Conservation (phyloP, 2,113 vertebrate species). For the Spea multiplicata region DNA sequence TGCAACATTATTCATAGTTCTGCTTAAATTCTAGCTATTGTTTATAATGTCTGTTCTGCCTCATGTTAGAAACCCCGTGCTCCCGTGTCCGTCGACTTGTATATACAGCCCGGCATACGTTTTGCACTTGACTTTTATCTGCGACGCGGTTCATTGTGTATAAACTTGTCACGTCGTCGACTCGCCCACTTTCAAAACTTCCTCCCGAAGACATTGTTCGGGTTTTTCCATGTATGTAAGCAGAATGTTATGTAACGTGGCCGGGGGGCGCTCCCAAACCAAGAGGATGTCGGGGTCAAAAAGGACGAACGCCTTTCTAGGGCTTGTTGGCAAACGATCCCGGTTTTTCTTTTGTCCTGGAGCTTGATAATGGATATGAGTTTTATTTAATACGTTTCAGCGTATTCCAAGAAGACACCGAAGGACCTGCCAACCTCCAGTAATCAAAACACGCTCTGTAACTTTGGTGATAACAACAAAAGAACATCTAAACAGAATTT, state of each 20-base stretch:
- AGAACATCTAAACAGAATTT: too few relatives aligned
- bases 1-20: too few relatives aligned
- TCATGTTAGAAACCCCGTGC: neutral
- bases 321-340: constrained; percentile 28
- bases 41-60: too few relatives aligned
- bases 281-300: constrained; percentile 31
- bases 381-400: constrained; percentile 16
- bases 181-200: constrained; percentile 43
- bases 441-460: neutral
- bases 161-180: constrained; percentile 48
- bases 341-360: constrained; percentile 29
- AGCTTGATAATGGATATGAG: constrained; percentile 24
- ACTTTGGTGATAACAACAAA: neutral
- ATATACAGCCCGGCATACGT: neutral
- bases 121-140: constrained; percentile 18
- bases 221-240: constrained; percentile 50
- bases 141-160: constrained; percentile 5
- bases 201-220: constrained; percentile 63
- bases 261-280: constrained; percentile 24
- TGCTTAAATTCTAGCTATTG: too few relatives aligned
- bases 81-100: neutral
- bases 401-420: neutral
- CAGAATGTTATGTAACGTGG: constrained; percentile 42
- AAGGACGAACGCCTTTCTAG: constrained; percentile 27
- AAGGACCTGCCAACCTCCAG: neutral